Evolutionary conservation across 2,113 vertebrate species (phyloP), one percentile per base, ranked within the genome.

Genomic region (Montifringilla adamsi): DNA sequence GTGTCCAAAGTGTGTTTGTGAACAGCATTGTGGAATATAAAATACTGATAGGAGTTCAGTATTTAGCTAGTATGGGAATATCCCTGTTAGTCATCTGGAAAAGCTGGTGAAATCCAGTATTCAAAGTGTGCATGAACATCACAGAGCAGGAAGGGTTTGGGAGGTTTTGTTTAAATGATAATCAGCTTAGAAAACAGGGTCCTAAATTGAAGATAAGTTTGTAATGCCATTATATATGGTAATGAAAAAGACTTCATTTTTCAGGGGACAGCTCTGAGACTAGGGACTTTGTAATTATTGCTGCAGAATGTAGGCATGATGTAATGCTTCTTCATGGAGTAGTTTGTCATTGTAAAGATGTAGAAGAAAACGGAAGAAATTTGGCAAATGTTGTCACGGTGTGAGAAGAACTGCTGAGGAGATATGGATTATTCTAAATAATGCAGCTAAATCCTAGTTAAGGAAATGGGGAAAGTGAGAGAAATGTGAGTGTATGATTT

Each of bases 61-160:
- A 2, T 58, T 79, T 73, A 24, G 12, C 63, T 83, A 23, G 14
- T 73, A 15, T 5, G 10, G 11, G n/a, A 3, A 3, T 74, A 23
- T 69, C 4, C 14, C 16, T 21, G 13, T 64, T 44, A 60, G 41
- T 79, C 21, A 44, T 58, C 43, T 70, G 47, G n/a, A 77, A 86
- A 59, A 77, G 39, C 11, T 84, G 50, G 9, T 73, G 47, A 78
- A 81, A 78, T 44, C 5, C 23, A 39, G 21, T 62, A 37, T 50
- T 35, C 44, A 18, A 66, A 81, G 23, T 0, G 0, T 17, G 3
- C 30, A 6, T 58, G 41, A 72, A 31, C 6, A 22, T 66, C 21
- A 31, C 13, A 60, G 66, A 84, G 18, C 24, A 37, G 43, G 49
- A 19, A 64, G 21, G 12, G 10, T 49, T 2, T 86, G 49, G 16